Base-by-base conservation (phyloP, 2,797 vertebrate genomes). In the Cyprinodon diabolis region DNA sequence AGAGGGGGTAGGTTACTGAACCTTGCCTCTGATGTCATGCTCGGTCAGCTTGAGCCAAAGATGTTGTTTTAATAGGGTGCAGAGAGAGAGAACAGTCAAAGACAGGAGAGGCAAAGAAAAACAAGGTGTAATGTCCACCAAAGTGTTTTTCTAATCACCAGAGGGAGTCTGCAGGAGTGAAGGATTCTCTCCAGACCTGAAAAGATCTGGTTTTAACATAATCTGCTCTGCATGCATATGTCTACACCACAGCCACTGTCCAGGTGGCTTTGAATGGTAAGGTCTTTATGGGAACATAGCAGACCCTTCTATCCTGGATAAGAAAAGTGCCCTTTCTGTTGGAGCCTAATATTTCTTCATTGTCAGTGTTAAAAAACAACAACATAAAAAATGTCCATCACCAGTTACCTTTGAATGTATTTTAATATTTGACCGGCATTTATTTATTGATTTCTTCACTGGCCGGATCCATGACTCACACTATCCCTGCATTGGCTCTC, bases 101-200 rank as follows among this genome's bases (percentile, higher is more conserved):
- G 78, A 89, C 86, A 85, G 83, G 40, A 47, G 80, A 91, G 74
- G 87, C 81, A 87, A 92, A 91, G 87, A 93, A 94, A 88, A 93
- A 94, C 90, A 92, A 76, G 83, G 87, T 85, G 83, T 90, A 86
- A 92, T 90, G 88, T 90, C 79, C 87, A 91, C 84, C 79, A 74
- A 87, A 89, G 89, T 93, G 90, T 95, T 94, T 93, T 93, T 90
- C 84, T 90, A 91, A 89, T 90, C 90, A 86, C 90, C 83, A 25
- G 83, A 80, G 92, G 92, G 92, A 92, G 77, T 30, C 83, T 58
- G 69, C 67, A 73, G 79, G 77, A 86, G 84, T 80, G 77, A 91
- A 94, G 89, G 90, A 85, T 73, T 78, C 76, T 87, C 85, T 79
- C 80, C 73, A 86, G 85, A 87, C 78, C 74, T 68, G 78, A 85